A percentile compares a stretch with the other conserved stretches of the same genome.
Evolutionary conservation across 1,140 invertebrate genomes (phyloP).

Genomic region (Orchesella cincta): DNA sequence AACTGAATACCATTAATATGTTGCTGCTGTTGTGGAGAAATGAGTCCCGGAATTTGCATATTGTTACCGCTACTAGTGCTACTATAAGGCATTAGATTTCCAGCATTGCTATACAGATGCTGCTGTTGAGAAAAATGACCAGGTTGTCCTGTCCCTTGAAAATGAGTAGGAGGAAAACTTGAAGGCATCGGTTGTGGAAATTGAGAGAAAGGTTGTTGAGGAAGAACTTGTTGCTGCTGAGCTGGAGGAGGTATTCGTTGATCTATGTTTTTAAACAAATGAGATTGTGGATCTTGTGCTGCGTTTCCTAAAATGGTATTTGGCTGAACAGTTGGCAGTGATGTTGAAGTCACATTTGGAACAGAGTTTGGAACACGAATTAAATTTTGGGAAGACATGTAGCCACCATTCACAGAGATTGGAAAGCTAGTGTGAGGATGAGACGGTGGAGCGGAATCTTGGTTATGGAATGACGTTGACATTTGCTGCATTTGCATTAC

Average conservation of each 20-base stretch:
- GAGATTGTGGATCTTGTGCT: neutral
- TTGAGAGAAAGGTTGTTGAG: no score
- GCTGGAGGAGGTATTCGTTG: neutral
- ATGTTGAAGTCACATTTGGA: neutral
- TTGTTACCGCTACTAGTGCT: neutral
- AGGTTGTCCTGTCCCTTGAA: neutral
- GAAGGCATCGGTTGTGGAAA: neutral
- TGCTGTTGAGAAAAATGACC: neutral
- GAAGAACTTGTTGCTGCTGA: slow-evolving; percentile 11
- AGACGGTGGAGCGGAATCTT: neutral
- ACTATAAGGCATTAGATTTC: neutral
- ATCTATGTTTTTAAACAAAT: neutral
- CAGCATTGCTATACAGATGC: neutral
- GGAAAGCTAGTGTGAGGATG: neutral
- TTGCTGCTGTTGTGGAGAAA: neutral
- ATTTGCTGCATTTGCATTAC: neutral
- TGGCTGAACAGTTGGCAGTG: neutral
- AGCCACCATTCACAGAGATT: neutral
- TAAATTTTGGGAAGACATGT: neutral
- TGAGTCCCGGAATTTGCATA: neutral
- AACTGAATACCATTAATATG: neutral
- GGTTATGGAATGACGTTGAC: neutral
- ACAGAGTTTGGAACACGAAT: neutral
- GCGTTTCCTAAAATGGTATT: neutral
- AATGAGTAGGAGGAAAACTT: neutral